These are phyloP conservation scores for Sycobia sp. DNA, from an alignment of 1,140 invertebrate species.

Conservation along the genomic window DNA sequence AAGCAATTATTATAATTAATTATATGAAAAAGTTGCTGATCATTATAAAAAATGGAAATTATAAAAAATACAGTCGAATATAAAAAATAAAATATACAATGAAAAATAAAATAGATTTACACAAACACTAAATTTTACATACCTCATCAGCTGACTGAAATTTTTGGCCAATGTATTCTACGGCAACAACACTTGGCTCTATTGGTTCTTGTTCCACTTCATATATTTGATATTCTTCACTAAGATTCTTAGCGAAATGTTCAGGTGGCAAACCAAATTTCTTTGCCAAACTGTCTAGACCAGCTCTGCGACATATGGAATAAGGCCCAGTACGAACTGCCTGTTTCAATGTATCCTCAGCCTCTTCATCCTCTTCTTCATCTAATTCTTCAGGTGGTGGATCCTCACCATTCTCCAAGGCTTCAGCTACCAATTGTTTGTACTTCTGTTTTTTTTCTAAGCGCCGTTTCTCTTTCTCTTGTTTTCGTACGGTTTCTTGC, in stretches of 20 bases:
- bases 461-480: conserved; percentile 65
- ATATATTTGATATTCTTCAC: conserved; percentile 96
- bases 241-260: conserved; percentile 95
- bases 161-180: conserved; percentile 67
- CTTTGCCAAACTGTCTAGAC: conserved; percentile 83
- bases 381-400: conserved; percentile 57
- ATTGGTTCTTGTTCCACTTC: conserved; percentile 91
- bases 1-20: no score
- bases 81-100: no score
- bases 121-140: background rate
- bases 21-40: no score
- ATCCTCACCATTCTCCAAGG: conserved; percentile 68
- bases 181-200: conserved; percentile 81
- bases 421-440: conserved; percentile 60
- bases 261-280: conserved; percentile 95
- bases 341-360: conserved; percentile 76
- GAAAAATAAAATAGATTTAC: no score
- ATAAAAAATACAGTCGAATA: no score
- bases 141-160: conserved; percentile 76
- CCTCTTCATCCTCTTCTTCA: conserved; percentile 66
- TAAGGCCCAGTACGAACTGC: conserved; percentile 87
- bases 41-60: no score
- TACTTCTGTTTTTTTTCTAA: conserved; percentile 55
- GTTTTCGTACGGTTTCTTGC: conserved; percentile 72
- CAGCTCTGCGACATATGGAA: conserved; percentile 81